phyloP scores from a whole-genome alignment of 2,113 vertebrate genomes.

The Mesoclemmys tuberculata region DNA sequence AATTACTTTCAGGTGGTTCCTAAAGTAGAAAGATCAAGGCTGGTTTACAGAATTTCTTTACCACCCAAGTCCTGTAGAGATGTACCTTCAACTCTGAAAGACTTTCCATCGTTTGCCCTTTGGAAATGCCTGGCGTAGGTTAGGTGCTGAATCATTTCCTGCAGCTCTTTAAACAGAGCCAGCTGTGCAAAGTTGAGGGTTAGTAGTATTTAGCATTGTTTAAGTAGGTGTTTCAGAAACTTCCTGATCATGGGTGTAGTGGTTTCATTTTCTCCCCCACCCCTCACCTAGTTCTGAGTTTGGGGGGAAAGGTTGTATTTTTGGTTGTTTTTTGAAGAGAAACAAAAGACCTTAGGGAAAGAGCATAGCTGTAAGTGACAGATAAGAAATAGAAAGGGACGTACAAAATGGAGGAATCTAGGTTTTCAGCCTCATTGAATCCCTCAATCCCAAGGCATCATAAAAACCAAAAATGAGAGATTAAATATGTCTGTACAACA shows the following conservation, averaged over 20 bases:
- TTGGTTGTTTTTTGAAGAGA: background rate
- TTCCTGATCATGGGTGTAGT: conserved; percentile 72
- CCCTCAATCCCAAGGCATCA: background rate
- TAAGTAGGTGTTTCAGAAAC: conserved; percentile 66
- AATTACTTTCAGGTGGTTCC: conserved; percentile 23
- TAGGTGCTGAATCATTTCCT: conserved; percentile 76
- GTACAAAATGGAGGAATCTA: background rate
- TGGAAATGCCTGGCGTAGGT: conserved; percentile 56
- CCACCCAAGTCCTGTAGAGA: background rate
- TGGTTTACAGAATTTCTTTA: conserved; percentile 7
- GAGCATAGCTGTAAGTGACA: conserved; percentile 57
- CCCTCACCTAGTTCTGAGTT: background rate
- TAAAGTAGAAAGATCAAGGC: conserved; percentile 25
- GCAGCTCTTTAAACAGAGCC: conserved; percentile 65
- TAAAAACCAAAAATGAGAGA: conserved; percentile 41
- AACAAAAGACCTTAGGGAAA: conserved; percentile 41
- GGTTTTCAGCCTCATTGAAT: conserved; percentile 16
- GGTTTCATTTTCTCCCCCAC: conserved; percentile 13
- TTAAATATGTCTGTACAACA: conserved; percentile 60
- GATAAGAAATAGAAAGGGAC: conserved; percentile 65
- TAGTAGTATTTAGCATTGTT: conserved; percentile 57
- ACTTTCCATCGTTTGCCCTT: conserved; percentile 59
- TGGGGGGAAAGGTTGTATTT: background rate
- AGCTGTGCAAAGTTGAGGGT: conserved; percentile 65
- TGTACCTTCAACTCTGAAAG: conserved; percentile 19